Evolutionary conservation across 1,140 invertebrate species (phyloP).

Genomic region (Drosophila repletoides): DNA sequence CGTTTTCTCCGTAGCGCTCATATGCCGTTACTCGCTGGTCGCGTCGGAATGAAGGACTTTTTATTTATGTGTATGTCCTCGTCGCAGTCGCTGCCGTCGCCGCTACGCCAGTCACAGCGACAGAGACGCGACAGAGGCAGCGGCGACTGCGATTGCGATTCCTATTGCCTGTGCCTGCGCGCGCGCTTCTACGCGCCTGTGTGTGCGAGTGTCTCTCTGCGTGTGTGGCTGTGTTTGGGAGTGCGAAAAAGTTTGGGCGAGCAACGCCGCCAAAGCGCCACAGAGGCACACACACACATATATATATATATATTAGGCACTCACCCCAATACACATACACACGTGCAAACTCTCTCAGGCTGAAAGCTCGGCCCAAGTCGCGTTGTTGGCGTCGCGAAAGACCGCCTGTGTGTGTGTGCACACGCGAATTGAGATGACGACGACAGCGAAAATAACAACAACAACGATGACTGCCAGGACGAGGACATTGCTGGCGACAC

Average conservation of each 20-base stretch:
- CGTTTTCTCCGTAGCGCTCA: slow-evolving; percentile 74
- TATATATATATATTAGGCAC: not conserved
- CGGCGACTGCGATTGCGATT: slow-evolving; percentile 19
- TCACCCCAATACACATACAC: slow-evolving; percentile 1
- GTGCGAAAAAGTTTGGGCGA: slow-evolving; percentile 65
- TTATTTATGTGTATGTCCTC: slow-evolving; percentile 82
- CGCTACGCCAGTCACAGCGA: slow-evolving; percentile 31
- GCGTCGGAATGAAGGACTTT: slow-evolving; percentile 82
- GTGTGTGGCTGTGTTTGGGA: slow-evolving; percentile 8
- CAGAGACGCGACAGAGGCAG: slow-evolving; percentile 25
- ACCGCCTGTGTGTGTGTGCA: slow-evolving; percentile 21
- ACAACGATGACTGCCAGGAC: slow-evolving; percentile 25
- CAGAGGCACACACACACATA: slow-evolving; percentile 15
- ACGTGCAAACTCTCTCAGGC: slow-evolving; percentile 15
- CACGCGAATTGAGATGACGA: slow-evolving; percentile 77
- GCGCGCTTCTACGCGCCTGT: slow-evolving; percentile 8
- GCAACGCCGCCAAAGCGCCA: slow-evolving; percentile 44
- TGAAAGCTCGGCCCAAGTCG: slow-evolving; percentile 59
- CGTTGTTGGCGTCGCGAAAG: slow-evolving; percentile 38
- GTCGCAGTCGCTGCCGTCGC: slow-evolving; percentile 40
- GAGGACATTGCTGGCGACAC: slow-evolving; percentile 49
- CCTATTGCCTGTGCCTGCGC: not conserved
- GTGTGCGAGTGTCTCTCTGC: not conserved
- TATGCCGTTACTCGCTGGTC: slow-evolving; percentile 82
- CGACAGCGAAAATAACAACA: slow-evolving; percentile 39